These are phyloP conservation scores for Drosophila parthenogenetica DNA, from an alignment of 2,888 invertebrate genomes.

Conservation along the genomic window DNA sequence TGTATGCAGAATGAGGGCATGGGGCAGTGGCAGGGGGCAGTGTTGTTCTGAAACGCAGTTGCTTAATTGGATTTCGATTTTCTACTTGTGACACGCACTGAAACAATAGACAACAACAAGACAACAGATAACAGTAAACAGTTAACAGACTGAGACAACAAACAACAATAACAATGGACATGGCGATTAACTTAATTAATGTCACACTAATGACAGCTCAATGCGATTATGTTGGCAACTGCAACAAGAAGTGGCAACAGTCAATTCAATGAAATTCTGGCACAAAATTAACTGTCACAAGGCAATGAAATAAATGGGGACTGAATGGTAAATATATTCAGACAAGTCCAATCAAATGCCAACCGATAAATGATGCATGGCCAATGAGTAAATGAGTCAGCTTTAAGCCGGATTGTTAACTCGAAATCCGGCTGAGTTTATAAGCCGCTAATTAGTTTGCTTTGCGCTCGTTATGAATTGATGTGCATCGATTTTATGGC, in stretches of 20 bases:
- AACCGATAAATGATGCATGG: slow-evolving; percentile 47
- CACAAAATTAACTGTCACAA: slow-evolving; percentile 60
- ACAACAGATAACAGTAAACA: slow-evolving; percentile 6
- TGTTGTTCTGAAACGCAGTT: slow-evolving; percentile 26
- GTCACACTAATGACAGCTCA: slow-evolving; percentile 81
- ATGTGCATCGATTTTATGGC: slow-evolving; percentile 32
- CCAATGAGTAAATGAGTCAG: slow-evolving; percentile 47
- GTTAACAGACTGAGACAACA: slow-evolving; percentile 3
- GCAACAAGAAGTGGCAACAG: slow-evolving; percentile 35
- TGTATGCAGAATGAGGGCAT: slow-evolving; percentile 32
- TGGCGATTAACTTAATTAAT: slow-evolving; percentile 81
- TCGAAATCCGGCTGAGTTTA: slow-evolving; percentile 28
- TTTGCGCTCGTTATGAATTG: slow-evolving; percentile 55
- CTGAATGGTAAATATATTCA: slow-evolving; percentile 37
- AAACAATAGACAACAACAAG: slow-evolving; percentile 31
- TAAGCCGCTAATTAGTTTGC: slow-evolving; percentile 73
- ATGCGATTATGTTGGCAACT: slow-evolving; percentile 77
- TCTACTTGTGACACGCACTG: slow-evolving; percentile 64
- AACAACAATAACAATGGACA: slow-evolving; percentile 39
- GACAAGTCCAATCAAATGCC: slow-evolving; percentile 52
- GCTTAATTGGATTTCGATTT: slow-evolving; percentile 78
- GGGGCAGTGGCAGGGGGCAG: not conserved
- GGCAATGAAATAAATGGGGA: slow-evolving; percentile 65
- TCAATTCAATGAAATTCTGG: slow-evolving; percentile 54
- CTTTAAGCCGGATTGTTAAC: slow-evolving; percentile 18